Conservation (phyloP, 2,113 vertebrate species). For the Naja naja region DNA sequence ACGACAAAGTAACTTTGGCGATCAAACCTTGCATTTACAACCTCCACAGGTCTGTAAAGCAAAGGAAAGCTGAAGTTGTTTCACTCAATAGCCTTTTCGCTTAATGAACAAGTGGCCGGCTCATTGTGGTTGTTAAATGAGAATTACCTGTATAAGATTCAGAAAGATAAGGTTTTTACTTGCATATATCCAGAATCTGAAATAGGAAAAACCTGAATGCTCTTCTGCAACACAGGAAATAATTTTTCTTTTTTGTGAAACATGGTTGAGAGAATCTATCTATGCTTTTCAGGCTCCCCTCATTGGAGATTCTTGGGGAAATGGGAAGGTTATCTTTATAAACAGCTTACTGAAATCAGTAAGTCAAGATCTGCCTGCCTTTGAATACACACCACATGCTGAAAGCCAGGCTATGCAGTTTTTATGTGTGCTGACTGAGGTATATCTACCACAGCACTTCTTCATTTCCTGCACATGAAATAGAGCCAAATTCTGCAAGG, state of each 20-base stretch:
- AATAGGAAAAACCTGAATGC: not conserved
- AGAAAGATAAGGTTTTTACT: not conserved
- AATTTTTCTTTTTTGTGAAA: not conserved
- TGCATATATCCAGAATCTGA: not conserved
- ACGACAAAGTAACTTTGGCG: not conserved
- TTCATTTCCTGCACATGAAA: not conserved
- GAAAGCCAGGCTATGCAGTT: not conserved
- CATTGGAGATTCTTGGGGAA: not conserved
- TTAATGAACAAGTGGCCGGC: not conserved
- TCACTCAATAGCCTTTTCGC: not conserved
- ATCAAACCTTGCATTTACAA: not conserved
- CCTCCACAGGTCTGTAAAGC: not conserved
- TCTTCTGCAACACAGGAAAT: not conserved
- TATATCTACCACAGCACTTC: not conserved
- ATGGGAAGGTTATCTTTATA: too few relatives aligned
- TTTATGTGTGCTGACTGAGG: not conserved
- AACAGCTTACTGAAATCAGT: not conserved
- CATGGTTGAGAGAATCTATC: not conserved
- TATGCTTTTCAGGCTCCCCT: not conserved
- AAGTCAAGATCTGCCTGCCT: too few relatives aligned
- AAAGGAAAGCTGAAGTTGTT: not conserved
- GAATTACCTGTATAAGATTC: not conserved
- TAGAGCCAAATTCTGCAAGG: too few relatives aligned
- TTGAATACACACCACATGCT: too few relatives aligned
- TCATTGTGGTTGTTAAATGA: not conserved